Conservation (phyloP, 1,140 invertebrate species). For the Ips typographus region DNA sequence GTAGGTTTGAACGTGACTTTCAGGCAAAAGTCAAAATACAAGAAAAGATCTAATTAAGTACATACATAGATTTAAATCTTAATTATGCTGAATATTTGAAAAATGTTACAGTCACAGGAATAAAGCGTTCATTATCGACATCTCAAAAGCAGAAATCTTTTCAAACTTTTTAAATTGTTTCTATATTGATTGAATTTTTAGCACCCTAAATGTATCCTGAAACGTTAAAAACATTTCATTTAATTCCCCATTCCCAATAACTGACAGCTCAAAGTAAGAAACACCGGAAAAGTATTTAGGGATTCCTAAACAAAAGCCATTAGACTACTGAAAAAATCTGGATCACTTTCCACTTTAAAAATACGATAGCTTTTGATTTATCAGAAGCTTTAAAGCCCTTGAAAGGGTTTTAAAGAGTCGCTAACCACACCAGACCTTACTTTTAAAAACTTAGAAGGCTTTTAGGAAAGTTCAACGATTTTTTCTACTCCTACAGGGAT, state of each 20-base stretch:
- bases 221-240: neutral
- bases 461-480: constrained; percentile 12
- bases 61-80: neutral
- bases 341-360: constrained; percentile 8
- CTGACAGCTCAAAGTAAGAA: constrained; percentile 4
- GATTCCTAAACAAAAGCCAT: constrained; percentile 12
- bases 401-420: constrained; percentile 16
- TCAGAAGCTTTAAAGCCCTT: constrained; percentile 12
- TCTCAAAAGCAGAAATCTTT: neutral
- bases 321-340: neutral
- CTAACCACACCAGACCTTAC: constrained; percentile 7
- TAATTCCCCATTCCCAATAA: neutral
- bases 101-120: neutral
- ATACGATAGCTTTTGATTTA: constrained; percentile 15
- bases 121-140: neutral
- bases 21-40: neutral
- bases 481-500: too few species aligned
- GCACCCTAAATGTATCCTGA: neutral
- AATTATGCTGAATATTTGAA: neutral
- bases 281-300: constrained; percentile 11
- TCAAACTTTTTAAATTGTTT: neutral
- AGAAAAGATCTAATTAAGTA: neutral
- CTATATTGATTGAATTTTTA: neutral
- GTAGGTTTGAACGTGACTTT: too few species aligned
- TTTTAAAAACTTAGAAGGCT: constrained; percentile 23